Evolutionary conservation across 2,888 invertebrate genomes (phyloP), one percentile per base, ranked within the genome.

Genomic region (Pharmacophagus antenor): DNA sequence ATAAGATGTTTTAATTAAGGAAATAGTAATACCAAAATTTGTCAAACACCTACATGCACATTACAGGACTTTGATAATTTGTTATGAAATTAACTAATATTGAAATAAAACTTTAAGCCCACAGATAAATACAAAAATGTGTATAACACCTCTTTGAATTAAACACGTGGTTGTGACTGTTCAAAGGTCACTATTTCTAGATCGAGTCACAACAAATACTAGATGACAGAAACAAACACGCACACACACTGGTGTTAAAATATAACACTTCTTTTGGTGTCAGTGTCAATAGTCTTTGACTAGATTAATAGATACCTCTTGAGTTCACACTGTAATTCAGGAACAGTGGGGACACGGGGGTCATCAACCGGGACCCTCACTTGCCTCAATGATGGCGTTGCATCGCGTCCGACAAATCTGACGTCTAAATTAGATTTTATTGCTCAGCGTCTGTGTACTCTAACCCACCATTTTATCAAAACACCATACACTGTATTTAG

Each of bases 341-440:
- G 58, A 64, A 64, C 46, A 50, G 65, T 61, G 21, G 15, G 15
- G 31, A 64, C 54, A 63, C 64, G 77, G 82, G n/a, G 89, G 87
- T 89, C 88, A 82, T 81, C 86, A 85, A 88, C 88, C 88, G 84
- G 76, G 77, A 80, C 84, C 82, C 80, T 75, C 74, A 71, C 44
- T 48, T 46, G 50, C 50, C 41, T 67, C 68, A 22, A 37, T 70
- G 68, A 72, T 74, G 73, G 73, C 73, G 75, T 71, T 73, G 75
- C 82, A 72, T 81, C 79, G 74, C 73, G 77, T 77, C 82, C 81
- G 82, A 88, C 86, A 88, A 88, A 88, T 88, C 89, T 85, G 85
- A 88, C 82, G 88, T 88, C 88, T 89, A 90, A 89, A 90, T 90
- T 90, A 88, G 89, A 90, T 89, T 89, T 90, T 89, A 89, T 88